Evolutionary conservation across 1,140 invertebrate genomes (phyloP).

Genomic region (Phthorimaea operculella): DNA sequence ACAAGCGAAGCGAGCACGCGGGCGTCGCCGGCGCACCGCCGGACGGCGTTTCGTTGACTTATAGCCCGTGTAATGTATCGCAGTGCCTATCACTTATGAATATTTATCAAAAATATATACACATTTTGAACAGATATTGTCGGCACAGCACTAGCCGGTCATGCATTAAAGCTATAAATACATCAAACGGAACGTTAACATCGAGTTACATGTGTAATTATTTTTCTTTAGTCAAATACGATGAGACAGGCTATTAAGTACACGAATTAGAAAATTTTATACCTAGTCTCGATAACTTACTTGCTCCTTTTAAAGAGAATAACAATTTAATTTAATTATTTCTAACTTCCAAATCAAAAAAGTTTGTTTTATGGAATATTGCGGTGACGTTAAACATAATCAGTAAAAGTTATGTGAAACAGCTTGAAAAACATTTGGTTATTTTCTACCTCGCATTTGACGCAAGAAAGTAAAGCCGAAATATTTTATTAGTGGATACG

Average conservation of each 20-base stretch:
- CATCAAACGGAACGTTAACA: constrained; percentile 47
- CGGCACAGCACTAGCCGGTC: constrained; percentile 16
- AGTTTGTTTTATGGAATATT: no score
- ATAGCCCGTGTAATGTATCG: constrained; percentile 58
- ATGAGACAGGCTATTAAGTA: constrained; percentile 45
- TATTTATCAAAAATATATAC: constrained; percentile 62
- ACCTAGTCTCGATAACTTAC: constrained; percentile 13
- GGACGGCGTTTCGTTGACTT: constrained; percentile 54
- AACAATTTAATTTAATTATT: no score
- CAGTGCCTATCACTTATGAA: constrained; percentile 64
- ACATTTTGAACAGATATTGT: constrained; percentile 45
- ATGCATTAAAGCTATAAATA: constrained; percentile 54
- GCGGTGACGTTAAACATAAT: no score
- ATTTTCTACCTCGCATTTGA: no score
- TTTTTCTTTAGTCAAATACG: constrained; percentile 46
- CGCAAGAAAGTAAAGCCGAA: no score
- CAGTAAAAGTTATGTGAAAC: no score
- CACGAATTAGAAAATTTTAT: constrained; percentile 48
- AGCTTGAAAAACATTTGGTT: no score
- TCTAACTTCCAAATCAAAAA: no score
- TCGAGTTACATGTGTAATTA: constrained; percentile 56
- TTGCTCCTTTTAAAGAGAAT: no score
- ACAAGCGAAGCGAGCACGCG: constrained; percentile 24
- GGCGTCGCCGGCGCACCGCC: constrained; percentile 36
- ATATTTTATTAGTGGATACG: no score